phyloP scores from a whole-genome alignment of 2,113 vertebrate species.

The Cheirogaleus medius region DNA sequence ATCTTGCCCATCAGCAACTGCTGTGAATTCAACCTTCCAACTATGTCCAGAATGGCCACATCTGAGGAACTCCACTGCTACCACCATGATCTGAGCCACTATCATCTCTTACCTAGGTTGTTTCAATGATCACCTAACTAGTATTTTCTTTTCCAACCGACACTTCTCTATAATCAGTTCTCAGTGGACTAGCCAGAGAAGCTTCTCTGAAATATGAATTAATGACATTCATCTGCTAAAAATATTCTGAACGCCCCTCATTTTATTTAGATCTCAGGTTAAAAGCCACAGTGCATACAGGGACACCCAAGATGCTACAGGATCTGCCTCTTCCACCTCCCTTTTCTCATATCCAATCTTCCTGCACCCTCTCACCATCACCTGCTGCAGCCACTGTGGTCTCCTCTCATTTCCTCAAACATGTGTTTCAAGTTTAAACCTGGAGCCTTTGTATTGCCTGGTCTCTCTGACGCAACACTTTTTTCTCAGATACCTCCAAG shows the following conservation, averaged over 20 bases:
- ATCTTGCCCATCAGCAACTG: not conserved
- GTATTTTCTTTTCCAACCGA: not conserved
- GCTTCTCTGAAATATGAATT: not conserved
- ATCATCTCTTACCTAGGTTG: not conserved
- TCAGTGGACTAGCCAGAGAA: not conserved
- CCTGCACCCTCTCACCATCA: not conserved
- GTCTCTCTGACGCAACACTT: not conserved
- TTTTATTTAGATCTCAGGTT: not conserved
- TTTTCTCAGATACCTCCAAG: not conserved
- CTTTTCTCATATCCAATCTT: not conserved
- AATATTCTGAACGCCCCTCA: not conserved
- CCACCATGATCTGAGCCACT: not conserved
- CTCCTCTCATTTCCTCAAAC: not conserved
- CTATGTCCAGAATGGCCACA: not conserved
- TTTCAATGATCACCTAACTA: not conserved
- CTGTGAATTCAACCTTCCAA: not conserved
- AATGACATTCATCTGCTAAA: not conserved
- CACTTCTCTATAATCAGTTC: not conserved
- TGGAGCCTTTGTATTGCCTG: too few relatives aligned
- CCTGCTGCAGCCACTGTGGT: not conserved
- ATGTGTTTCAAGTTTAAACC: not conserved
- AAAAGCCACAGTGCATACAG: not conserved
- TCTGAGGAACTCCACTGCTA: not conserved
- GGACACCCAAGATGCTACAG: not conserved
- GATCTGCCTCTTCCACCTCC: not conserved